These are phyloP conservation scores for Cosmopolites sordidus DNA, from an alignment of 2,888 invertebrate genomes.

Conservation along the genomic window DNA sequence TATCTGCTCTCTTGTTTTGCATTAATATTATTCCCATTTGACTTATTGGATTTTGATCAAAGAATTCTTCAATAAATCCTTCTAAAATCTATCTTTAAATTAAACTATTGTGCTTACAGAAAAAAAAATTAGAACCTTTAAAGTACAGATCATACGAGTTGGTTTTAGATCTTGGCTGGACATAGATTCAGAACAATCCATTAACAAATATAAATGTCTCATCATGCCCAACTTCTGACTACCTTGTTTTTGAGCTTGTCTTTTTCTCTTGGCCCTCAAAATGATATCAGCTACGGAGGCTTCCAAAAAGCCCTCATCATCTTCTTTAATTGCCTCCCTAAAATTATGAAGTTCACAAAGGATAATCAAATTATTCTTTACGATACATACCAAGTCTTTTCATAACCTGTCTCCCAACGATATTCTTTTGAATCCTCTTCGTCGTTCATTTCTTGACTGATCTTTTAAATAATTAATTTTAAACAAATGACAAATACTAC, in stretches of 20 bases:
- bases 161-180: constrained; percentile 92
- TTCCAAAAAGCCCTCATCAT: constrained; percentile 89
- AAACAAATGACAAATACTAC: too few species aligned
- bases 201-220: constrained; percentile 87
- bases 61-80: constrained; percentile 92
- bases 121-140: constrained; percentile 61
- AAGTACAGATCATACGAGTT: constrained; percentile 77
- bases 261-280: constrained; percentile 79
- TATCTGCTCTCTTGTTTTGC: constrained; percentile 91
- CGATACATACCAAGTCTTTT: constrained; percentile 77
- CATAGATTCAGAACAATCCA: constrained; percentile 96
- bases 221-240: constrained; percentile 95
- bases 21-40: constrained; percentile 90
- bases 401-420: constrained; percentile 93
- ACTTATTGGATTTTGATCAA: constrained; percentile 98
- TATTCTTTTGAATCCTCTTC: constrained; percentile 86
- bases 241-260: constrained; percentile 65
- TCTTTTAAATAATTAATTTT: too few species aligned
- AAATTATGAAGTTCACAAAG: constrained; percentile 14
- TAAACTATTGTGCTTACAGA: not conserved
- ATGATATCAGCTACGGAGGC: constrained; percentile 88
- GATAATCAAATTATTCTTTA: not conserved
- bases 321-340: constrained; percentile 95
- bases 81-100: constrained; percentile 66
- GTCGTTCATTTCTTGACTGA: too few species aligned